Percentiles rank a stretch among this genome's conserved stretches.
Evolutionary conservation across 1,140 invertebrate species (phyloP).

Genomic region (Centruroides vittatus): DNA sequence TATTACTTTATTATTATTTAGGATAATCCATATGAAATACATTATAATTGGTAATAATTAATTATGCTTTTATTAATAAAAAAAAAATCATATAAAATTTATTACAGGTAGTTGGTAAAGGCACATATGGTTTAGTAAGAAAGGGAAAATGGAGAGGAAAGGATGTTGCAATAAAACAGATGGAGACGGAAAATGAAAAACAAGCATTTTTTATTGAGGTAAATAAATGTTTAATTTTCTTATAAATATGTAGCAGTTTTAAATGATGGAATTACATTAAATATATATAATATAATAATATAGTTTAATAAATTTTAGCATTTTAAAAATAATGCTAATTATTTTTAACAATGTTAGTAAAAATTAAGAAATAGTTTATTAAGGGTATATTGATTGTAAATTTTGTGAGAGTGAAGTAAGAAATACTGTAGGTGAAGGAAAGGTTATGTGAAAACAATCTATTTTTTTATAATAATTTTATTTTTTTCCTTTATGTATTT

Average conservation of each 20-base stretch:
- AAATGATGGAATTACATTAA: not conserved
- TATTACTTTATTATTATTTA: not conserved
- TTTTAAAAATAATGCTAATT: too few relatives aligned
- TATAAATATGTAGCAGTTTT: conserved; percentile 21
- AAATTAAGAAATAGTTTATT: too few relatives aligned
- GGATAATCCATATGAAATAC: not conserved
- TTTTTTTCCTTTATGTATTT: too few relatives aligned
- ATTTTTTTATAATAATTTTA: too few relatives aligned
- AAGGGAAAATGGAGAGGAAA: conserved; percentile 71
- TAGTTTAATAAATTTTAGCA: not conserved
- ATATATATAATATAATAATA: too few relatives aligned
- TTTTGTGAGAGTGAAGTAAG: too few relatives aligned
- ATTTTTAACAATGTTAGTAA: too few relatives aligned
- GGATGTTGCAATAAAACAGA: conserved; percentile 82
- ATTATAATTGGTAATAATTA: not conserved
- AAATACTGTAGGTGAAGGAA: too few relatives aligned
- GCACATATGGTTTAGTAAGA: conserved; percentile 90
- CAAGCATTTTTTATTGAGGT: conserved; percentile 23
- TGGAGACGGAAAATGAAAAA: conserved; percentile 74
- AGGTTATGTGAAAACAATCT: too few relatives aligned
- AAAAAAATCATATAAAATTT: not conserved
- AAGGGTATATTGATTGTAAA: too few relatives aligned
- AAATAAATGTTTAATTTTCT: conserved; percentile 43
- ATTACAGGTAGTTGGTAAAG: conserved; percentile 55
- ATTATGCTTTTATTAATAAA: not conserved